Conservation (phyloP, 2,888 invertebrate species). For the Gymnosoma rotundatum region DNA sequence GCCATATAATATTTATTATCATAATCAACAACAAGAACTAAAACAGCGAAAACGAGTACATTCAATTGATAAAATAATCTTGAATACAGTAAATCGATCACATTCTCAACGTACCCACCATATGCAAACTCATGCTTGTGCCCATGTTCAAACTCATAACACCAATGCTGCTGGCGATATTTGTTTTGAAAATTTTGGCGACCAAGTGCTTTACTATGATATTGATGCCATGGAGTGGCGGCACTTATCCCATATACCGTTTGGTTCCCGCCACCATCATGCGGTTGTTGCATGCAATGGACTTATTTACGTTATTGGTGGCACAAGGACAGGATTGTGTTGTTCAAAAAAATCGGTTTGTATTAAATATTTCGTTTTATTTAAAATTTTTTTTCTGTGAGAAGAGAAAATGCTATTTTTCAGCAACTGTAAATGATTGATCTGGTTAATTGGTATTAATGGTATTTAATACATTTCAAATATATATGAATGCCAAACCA, state of each 20-base stretch:
- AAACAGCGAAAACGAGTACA: slow-evolving; percentile 57
- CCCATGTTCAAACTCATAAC: not conserved
- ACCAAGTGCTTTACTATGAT: slow-evolving; percentile 85
- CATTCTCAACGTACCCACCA: slow-evolving; percentile 39
- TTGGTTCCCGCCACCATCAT: slow-evolving; percentile 88
- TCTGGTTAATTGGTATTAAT: too few species aligned
- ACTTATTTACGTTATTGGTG: slow-evolving; percentile 87
- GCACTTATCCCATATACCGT: slow-evolving; percentile 86
- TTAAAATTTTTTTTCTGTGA: not conserved
- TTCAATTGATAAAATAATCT: slow-evolving; percentile 54
- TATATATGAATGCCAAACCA: too few species aligned
- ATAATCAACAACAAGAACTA: slow-evolving; percentile 47
- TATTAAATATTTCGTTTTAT: slow-evolving; percentile 35
- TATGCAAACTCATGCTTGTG: slow-evolving; percentile 5
- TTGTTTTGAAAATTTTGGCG: slow-evolving; percentile 80
- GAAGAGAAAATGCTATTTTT: not conserved
- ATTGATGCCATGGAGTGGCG: slow-evolving; percentile 85
- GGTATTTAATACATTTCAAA: too few species aligned
- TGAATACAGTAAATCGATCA: slow-evolving; percentile 32
- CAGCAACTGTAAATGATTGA: too few species aligned
- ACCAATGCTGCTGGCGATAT: slow-evolving; percentile 43
- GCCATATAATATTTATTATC: slow-evolving; percentile 27
- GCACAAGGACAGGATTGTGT: slow-evolving; percentile 73
- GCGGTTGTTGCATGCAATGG: slow-evolving; percentile 86
- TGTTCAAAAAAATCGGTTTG: slow-evolving; percentile 71